Base-by-base conservation (phyloP, 2,888 invertebrate species). In the Archaeoteleia sp. region DNA sequence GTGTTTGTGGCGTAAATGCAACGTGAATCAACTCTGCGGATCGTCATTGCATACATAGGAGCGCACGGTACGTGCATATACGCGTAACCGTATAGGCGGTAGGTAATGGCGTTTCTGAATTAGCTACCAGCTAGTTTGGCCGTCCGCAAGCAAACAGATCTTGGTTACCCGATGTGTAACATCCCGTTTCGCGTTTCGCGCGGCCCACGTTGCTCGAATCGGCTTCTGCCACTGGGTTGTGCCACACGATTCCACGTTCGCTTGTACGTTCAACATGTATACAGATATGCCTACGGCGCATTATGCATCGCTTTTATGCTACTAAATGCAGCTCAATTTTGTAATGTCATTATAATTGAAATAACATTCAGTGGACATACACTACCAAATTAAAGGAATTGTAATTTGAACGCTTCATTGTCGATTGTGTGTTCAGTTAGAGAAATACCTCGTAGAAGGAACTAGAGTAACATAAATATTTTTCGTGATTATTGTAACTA, bases 151-250 rank as follows among this genome's bases (percentile, higher is more conserved):
- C 80, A 83, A 83, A 83, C 83, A 83, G 83, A 83, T 83, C 83
- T 83, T 82, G 83, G 83, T 83, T 83, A 82, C 77, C 83, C 83
- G 76, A 83, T 83, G 83, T 83, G 82, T 83, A 83, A 82, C 82
- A 77, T 82, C 78, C 81, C 75, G 75, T 79, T 81, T 79, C 79
- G 68, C 71, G 70, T 67, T 70, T 72, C 68, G 55, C 61, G 58
- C 70, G 69, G 72, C 68, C 71, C 69, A 66, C 51, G 71, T 70
- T 71, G 61, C 63, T 67, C 58, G 58, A 54, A 58, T 53, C 45
- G 51, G 55, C 42, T 65, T 15, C 53, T 30, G 51, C 43, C 23
- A 10, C 32, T 57, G 30, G 55, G 39, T 65, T 20, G 20, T 20
- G 20, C 20, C 20, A 37, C 65, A 53, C 42, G 58, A 51, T 57